A percentile compares a stretch with the other conserved stretches of the same genome.
Evolutionary conservation across 1,140 invertebrate species (phyloP).

Genomic region (Papilio machaon): DNA sequence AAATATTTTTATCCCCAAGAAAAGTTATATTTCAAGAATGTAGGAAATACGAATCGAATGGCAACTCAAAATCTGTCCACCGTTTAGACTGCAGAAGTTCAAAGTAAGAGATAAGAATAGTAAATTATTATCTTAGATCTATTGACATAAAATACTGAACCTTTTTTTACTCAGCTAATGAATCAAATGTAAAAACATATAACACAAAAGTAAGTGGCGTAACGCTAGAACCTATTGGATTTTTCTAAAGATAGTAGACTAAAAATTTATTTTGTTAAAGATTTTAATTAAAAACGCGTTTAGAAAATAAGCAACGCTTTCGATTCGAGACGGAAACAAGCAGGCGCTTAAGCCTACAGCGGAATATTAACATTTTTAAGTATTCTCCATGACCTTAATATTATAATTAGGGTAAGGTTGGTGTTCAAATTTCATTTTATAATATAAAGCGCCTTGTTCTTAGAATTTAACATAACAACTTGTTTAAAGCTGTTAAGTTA

Average conservation of each 20-base stretch:
- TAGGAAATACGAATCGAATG: not conserved
- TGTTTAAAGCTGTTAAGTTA: not conserved
- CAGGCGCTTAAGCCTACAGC: not conserved
- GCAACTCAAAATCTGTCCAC: too few relatives aligned
- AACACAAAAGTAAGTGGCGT: too few relatives aligned
- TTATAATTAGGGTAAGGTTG: slow-evolving; percentile 23
- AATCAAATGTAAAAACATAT: too few relatives aligned
- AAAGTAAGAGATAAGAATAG: not conserved
- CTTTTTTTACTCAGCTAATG: too few relatives aligned
- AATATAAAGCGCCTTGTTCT: not conserved
- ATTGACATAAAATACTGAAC: too few relatives aligned
- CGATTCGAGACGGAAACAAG: not conserved
- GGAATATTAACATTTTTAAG: slow-evolving; percentile 28
- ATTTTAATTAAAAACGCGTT: slow-evolving; percentile 9
- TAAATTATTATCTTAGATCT: too few relatives aligned
- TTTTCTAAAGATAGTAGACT: too few relatives aligned
- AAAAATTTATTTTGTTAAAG: not conserved
- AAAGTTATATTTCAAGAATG: not conserved
- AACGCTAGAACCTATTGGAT: too few relatives aligned
- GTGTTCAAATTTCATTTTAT: slow-evolving; percentile 17
- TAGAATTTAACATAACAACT: not conserved
- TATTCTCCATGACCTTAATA: slow-evolving; percentile 34
- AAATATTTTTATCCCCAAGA: not conserved
- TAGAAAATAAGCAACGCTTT: not conserved
- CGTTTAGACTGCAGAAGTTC: too few relatives aligned